phyloP scores from a whole-genome alignment of 2,113 vertebrate genomes.

The Melanerpes aurifrons region DNA sequence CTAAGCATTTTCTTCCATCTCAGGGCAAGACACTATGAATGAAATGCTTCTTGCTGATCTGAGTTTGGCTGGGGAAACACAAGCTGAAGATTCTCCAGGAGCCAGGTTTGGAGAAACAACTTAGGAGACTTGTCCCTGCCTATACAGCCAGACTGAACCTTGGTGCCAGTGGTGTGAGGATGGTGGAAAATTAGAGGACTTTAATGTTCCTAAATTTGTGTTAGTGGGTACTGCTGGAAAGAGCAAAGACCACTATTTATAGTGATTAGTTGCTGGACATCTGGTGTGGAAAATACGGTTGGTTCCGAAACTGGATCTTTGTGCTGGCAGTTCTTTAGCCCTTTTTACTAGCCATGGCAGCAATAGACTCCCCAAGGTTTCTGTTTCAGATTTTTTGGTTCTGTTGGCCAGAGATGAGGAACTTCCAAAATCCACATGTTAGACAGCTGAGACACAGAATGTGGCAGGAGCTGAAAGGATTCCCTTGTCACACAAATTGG shows the following conservation, averaged over 20 bases:
- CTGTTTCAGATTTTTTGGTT: not conserved
- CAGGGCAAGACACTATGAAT: not conserved
- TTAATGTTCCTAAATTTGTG: not conserved
- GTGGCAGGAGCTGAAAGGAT: not conserved
- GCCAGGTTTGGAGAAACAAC: not conserved
- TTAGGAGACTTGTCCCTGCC: not conserved
- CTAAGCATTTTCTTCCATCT: not conserved
- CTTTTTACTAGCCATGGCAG: not conserved
- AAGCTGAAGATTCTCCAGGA: not conserved
- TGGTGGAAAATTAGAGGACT: not conserved
- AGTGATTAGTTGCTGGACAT: not conserved
- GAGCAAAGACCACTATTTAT: not conserved
- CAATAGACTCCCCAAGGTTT: not conserved
- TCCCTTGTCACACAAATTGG: not conserved
- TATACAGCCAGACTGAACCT: not conserved
- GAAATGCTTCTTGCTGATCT: not conserved
- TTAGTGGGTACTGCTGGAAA: not conserved
- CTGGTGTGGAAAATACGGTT: accelerated
- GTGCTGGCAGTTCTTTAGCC: not conserved
- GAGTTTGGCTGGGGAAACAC: not conserved
- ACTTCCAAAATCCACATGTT: not conserved
- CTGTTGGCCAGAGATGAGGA: not conserved
- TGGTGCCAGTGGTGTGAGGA: not conserved
- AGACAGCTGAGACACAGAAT: accelerated
- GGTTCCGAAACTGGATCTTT: not conserved